Evolutionary conservation across 2,888 invertebrate genomes (phyloP), one percentile per base, ranked within the genome.

Genomic region (Sinodicranocentrus sp.): DNA sequence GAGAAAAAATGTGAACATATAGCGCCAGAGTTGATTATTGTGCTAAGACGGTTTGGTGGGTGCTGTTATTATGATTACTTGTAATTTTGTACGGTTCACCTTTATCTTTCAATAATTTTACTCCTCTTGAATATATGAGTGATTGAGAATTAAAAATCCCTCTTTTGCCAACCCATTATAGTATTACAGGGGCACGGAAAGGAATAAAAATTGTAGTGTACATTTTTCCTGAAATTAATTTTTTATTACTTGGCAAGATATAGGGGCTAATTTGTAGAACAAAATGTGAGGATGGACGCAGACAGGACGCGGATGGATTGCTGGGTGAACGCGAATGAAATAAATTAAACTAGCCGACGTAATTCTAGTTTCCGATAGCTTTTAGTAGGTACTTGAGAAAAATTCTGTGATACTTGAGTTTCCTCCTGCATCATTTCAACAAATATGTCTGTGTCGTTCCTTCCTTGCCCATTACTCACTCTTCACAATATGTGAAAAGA

Each of bases 391-490:
- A 63, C 13, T 67, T 67, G 15, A 21, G 33, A 63, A 39, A 48
- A 48, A n/a, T 48, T 10, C n/a, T 48, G 33, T 33, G 33, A 33
- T 33, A 33, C 33, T 33, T 33, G 3, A 10, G 33, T 33, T 33
- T 33, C 33, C 3, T 33, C 33, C 25, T 33, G 61, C 33, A 61
- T 75, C 76, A 59, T 59, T 65, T 72, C 54, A 79, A 65, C 72
- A 72, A 65, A 79, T 79, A 71, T 72, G 52, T 79, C 72, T 65
- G n/a, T 71, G 71, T 72, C 79, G 48, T 39, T 61, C 59, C 59
- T 79, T 61, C 43, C 63, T 70, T 65, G 70, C 70, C 17, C n/a
- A 48, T 48, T 48, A 10, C 48, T n/a, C 48, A 48, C 48, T 48
- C 17, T 48, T 48, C 17, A 5, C 59, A 59, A 23, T 54, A 5